Base-by-base conservation (phyloP, 2,113 vertebrate genomes). In the Platichthys stellatus region DNA sequence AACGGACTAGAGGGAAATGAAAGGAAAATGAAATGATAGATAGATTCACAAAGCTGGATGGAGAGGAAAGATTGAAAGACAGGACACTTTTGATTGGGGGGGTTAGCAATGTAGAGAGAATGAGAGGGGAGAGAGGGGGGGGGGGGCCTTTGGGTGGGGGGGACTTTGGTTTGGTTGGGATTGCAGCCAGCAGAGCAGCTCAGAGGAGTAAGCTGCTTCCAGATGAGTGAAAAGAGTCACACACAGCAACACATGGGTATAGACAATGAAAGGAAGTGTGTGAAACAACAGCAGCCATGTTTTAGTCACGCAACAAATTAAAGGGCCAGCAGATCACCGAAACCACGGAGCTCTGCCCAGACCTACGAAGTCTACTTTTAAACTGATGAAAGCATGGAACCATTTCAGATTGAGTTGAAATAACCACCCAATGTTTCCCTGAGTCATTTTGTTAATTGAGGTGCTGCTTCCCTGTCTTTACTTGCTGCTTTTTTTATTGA, bases 121-220 rank as follows among this genome's bases (percentile, higher is more conserved):
- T 20, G 49, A 72, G 60, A 72, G 73, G 80, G 11, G 47, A 51
- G 18, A 51, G 49, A 72, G 60, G 31, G 56, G 53, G 28, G 64
- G 17, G 54, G 63, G 72, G n/a, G n/a, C n/a, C n/a, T n/a, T n/a
- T n/a, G 53, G 28, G 64, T 13, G 54, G 63, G 72, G 69, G 31
- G 59, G 61, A 76, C 68, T 90, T 90, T 89, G 74, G 72, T 76
- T 86, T 77, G 67, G 78, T 76, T 88, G 40, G 89, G 89, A 88
- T 63, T 82, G 73, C 74, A 77, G 84, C 87, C 89, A 88, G 82
- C 58, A 26, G 72, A 82, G 82, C 70, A 84, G 91, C 90, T 93
- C 90, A 91, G 85, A 82, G 80, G 77, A 80, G 72, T 93, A 93
- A 92, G 86, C 91, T 77, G 86, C 88, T 91, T 90, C 79, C 76